A percentile compares a stretch with the other conserved stretches of the same genome.
Conservation (phyloP, 2,888 invertebrate genomes). For the Pandemis cinnamomeana region DNA sequence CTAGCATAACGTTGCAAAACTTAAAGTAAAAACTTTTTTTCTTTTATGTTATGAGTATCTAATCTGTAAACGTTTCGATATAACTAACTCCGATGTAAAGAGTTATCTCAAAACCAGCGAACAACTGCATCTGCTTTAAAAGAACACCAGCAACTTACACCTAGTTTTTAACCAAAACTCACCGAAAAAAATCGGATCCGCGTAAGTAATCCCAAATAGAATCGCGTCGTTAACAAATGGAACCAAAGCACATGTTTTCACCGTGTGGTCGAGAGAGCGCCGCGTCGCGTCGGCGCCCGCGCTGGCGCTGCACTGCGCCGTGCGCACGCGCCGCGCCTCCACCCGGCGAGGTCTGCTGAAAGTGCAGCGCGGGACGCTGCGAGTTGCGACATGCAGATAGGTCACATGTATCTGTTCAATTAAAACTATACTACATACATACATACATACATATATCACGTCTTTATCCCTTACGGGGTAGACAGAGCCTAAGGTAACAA, state of each 20-base stretch:
- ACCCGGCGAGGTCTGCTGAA: constrained; percentile 43
- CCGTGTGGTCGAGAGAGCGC: constrained; percentile 53
- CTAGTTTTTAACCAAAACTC: constrained; percentile 1
- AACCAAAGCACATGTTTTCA: constrained; percentile 48
- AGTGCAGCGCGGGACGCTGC: constrained; percentile 20
- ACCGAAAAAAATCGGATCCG: constrained; percentile 22
- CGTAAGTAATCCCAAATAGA: constrained; percentile 22
- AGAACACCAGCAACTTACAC: too few species aligned
- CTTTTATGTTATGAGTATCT: too few species aligned
- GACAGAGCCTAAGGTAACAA: too few species aligned
- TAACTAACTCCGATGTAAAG: too few species aligned
- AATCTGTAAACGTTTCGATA: too few species aligned
- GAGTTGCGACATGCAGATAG: constrained; percentile 12
- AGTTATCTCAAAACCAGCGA: too few species aligned
- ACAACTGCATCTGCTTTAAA: too few species aligned
- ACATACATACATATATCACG: too few species aligned
- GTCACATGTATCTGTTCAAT: not conserved
- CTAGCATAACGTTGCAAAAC: too few species aligned
- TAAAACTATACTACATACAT: too few species aligned
- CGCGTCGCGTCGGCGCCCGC: constrained; percentile 62
- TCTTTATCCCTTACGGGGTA: too few species aligned
- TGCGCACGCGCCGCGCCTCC: constrained; percentile 41
- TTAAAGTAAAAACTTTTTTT: too few species aligned
- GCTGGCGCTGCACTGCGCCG: constrained; percentile 63
- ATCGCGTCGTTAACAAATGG: constrained; percentile 19